These are phyloP conservation scores for Loris lydekkerianus DNA, from an alignment of 2,797 vertebrate genomes.

Conservation along the genomic window DNA sequence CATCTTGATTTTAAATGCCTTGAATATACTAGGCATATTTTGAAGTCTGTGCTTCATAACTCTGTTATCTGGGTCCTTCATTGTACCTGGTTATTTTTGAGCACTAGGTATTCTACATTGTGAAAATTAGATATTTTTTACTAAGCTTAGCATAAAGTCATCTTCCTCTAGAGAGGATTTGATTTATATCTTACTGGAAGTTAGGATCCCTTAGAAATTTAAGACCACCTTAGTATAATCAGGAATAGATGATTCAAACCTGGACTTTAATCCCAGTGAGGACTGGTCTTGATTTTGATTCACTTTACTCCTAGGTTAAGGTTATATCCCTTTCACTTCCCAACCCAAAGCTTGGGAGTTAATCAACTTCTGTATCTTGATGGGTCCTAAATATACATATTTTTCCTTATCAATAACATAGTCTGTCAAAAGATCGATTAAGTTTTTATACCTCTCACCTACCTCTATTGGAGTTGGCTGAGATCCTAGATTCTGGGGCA, in stretches of 20 bases:
- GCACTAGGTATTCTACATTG: not conserved
- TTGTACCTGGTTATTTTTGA: constrained; percentile 42
- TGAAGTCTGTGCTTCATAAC: constrained; percentile 8
- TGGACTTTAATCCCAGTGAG: not conserved
- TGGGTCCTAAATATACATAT: not conserved
- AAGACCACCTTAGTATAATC: constrained; percentile 7
- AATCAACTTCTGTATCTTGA: not conserved
- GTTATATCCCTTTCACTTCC: not conserved
- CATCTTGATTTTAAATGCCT: constrained; percentile 22
- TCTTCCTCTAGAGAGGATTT: constrained; percentile 57
- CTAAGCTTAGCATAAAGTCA: constrained; percentile 38
- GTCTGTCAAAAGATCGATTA: not conserved
- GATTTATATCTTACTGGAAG: constrained; percentile 36
- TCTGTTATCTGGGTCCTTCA: constrained; percentile 17
- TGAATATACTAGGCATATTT: constrained; percentile 52
- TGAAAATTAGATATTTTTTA: constrained; percentile 38
- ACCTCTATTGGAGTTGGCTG: not conserved
- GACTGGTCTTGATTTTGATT: constrained; percentile 30
- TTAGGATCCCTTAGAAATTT: not conserved
- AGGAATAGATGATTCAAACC: not conserved
- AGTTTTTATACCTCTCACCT: constrained; percentile 17
- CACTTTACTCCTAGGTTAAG: not conserved
- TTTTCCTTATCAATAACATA: not conserved
- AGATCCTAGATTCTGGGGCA: not conserved
- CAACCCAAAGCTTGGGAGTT: not conserved